Base-by-base conservation (phyloP, 2,888 invertebrate genomes). In the Vannuccia rotundouncinata region DNA sequence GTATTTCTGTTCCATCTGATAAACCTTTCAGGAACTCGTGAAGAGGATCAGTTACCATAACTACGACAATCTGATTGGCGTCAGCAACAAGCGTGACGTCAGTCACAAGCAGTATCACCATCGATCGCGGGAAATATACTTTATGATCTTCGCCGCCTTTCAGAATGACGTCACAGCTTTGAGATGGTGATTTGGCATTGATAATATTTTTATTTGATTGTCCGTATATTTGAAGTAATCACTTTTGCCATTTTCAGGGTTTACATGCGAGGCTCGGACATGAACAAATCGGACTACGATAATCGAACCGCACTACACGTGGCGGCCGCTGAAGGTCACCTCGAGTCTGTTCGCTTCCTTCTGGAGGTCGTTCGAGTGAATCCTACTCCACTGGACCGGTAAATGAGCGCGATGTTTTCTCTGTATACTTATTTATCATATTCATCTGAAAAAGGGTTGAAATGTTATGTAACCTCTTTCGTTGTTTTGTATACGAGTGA, bases 251-350 rank as follows among this genome's bases (percentile, higher is more conserved):
- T n/a, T n/a, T n/a, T n/a, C 81, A 88, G 88, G 81, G 86, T 86
- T 83, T 85, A 87, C 84, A 90, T 95, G 75, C 94, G 94, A 76
- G 95, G 95, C 60, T 93, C 95, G 92, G 94, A 97, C 86, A 94
- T 97, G 92, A 93, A 93, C 1, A 89, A 94, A 82, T 92, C 94
- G 13, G 96, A 97, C 89, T 97, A 97, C 87, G 96, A 97, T 86
- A 95, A 95, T 0, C 91, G 97, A 22, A 96, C 96, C 0, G 96
- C 98, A 0, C 90, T 98, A 75, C 97, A 98, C 89, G 91, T 98
- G 85, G 95, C 96, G 0, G 92, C 96, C 0, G 93, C 95, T 5
- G 97, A 98, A 88, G 97, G 97, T 0, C 95, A 97, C 85, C 88
- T 93, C 59, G 91, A 93, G 83, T 94, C 94, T 86, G 94, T 95